Evolutionary conservation across 1,140 invertebrate genomes (phyloP).

Genomic region (Drosophila tristis): DNA sequence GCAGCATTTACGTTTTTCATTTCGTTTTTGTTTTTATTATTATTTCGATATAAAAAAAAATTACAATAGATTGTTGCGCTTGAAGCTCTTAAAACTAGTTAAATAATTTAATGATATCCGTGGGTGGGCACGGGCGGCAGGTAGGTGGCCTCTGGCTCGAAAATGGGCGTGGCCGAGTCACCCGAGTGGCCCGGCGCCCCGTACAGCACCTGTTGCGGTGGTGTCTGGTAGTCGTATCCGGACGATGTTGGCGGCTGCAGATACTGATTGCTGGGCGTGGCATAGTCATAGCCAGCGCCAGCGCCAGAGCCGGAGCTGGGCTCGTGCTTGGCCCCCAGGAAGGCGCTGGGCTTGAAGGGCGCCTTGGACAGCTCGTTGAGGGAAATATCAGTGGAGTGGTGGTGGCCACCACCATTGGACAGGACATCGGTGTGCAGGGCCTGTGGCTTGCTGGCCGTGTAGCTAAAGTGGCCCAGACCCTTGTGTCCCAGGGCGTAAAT

Average conservation of each 20-base stretch:
- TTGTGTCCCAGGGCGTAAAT: conserved; percentile 75
- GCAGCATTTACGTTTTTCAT: conserved; percentile 2
- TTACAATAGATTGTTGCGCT: neutral
- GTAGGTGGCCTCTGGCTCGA: conserved; percentile 69
- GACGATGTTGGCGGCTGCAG: conserved; percentile 55
- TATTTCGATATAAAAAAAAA: neutral
- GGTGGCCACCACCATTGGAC: neutral
- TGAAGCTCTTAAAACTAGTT: conserved; percentile 11
- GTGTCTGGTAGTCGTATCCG: conserved; percentile 67
- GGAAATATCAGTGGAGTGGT: neutral
- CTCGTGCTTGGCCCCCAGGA: conserved; percentile 72
- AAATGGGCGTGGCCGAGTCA: conserved; percentile 70
- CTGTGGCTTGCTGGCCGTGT: conserved; percentile 71
- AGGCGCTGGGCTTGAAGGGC: conserved; percentile 78
- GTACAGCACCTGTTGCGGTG: conserved; percentile 46
- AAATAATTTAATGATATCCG: conserved; percentile 66
- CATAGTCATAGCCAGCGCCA: conserved; percentile 68
- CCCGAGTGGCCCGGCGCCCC: conserved; percentile 67
- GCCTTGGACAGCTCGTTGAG: conserved; percentile 51
- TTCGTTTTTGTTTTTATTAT: conserved; percentile 7
- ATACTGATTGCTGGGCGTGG: conserved; percentile 56
- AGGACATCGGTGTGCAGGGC: conserved; percentile 64
- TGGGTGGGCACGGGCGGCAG: conserved; percentile 62
- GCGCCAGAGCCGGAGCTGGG: conserved; percentile 3
- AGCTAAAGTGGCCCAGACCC: conserved; percentile 75